phyloP scores from a whole-genome alignment of 2,888 invertebrate genomes.

The Eristalis arbustorum region DNA sequence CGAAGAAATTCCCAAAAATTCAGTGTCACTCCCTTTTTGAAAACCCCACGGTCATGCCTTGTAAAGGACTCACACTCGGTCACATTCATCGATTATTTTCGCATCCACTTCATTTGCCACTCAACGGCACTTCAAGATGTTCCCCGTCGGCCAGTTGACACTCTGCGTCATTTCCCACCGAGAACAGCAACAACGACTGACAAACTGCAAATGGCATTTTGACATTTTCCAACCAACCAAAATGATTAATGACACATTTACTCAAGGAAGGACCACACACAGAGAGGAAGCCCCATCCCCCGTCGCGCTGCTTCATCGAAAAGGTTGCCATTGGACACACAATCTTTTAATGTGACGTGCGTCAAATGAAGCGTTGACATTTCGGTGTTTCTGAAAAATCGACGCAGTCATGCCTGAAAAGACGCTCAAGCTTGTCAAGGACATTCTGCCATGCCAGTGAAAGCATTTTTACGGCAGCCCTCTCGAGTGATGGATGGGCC shows the following conservation, averaged over 20 bases:
- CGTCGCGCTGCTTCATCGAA: background rate
- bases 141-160: constrained; percentile 7
- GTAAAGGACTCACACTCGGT: background rate
- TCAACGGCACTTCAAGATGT: constrained; percentile 28
- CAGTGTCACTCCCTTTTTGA: background rate
- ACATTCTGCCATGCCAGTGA: background rate
- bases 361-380: constrained; percentile 38
- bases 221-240: constrained; percentile 33
- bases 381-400: constrained; percentile 31
- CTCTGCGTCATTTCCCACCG: constrained; percentile 7
- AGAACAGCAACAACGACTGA: background rate
- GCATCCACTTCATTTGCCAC: background rate
- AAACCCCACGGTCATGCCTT: background rate
- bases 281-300: background rate
- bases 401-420: constrained; percentile 4
- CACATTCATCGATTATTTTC: background rate
- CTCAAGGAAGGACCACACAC: constrained; percentile 2
- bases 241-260: constrained; percentile 54
- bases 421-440: constrained; percentile 13
- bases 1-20: background rate
- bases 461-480: constrained; percentile 2
- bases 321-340: background rate
- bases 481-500: background rate
- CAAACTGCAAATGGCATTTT: constrained; percentile 47
- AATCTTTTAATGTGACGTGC: constrained; percentile 29